Evolutionary conservation across 37 sponge, comb jelly and placozoan genomes (phyloP).

Genomic region (Mnemiopsis leidyi): DNA sequence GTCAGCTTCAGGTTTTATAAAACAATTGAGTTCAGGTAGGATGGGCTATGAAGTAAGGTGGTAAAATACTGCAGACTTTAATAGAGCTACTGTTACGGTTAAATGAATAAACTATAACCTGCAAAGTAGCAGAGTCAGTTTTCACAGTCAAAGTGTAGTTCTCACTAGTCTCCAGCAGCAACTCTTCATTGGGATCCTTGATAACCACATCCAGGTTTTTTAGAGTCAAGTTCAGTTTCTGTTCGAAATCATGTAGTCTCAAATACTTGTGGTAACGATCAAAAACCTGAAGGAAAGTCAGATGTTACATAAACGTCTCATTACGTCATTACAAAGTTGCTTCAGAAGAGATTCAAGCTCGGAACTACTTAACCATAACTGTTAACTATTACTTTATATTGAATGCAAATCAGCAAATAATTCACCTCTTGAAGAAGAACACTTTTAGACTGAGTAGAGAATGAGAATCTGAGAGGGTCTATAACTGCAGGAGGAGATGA

Average conservation of each 20-base stretch:
- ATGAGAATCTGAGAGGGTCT: not conserved
- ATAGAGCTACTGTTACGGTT: too few relatives aligned
- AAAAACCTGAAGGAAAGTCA: not conserved
- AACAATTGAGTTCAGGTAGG: too few relatives aligned
- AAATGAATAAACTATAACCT: too few relatives aligned
- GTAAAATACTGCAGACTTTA: too few relatives aligned
- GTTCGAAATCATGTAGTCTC: constrained; percentile 19
- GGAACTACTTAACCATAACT: too few relatives aligned
- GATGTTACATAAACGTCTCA: not conserved
- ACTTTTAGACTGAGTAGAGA: not conserved
- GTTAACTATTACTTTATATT: too few relatives aligned
- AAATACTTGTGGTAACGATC: not conserved
- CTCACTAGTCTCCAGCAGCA: constrained; percentile 25
- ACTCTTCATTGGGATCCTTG: not conserved
- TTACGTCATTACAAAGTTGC: not conserved
- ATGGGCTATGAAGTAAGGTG: too few relatives aligned
- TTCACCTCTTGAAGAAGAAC: constrained; percentile 20
- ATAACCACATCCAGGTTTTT: not conserved
- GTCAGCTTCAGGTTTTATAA: too few relatives aligned
- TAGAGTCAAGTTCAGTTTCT: not conserved
- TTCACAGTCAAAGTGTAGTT: constrained; percentile 15
- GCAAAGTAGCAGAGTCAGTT: not conserved
- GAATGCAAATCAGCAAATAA: too few relatives aligned
- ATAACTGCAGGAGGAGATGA: not conserved
- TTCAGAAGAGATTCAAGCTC: too few relatives aligned